These are phyloP conservation scores for Aplysina aerophoba DNA, from an alignment of 37 sponge, comb jelly and placozoan genomes.

Conservation along the genomic window DNA sequence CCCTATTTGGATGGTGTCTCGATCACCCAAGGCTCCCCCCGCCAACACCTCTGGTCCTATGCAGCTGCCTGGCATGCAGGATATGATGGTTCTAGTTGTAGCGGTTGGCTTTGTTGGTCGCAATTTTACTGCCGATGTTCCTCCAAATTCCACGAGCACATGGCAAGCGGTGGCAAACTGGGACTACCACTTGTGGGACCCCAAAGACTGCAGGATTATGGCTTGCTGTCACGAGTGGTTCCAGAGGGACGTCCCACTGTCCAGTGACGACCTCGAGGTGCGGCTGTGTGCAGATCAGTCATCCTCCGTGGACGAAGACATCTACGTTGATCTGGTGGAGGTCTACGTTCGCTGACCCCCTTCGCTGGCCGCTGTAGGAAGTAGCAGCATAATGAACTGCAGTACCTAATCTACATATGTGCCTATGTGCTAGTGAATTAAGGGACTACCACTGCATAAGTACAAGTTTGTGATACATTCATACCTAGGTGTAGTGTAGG, in stretches of 20 bases:
- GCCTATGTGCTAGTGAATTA: no score
- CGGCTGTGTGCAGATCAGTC: not conserved
- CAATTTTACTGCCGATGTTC: not conserved
- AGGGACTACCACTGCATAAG: no score
- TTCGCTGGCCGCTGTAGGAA: no score
- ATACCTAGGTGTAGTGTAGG: no score
- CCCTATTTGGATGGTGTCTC: not conserved
- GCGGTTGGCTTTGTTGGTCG: not conserved
- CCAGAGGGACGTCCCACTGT: not conserved
- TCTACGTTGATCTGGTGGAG: conserved; percentile 9
- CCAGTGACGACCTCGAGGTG: conserved; percentile 1
- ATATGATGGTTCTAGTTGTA: not conserved
- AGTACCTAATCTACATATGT: no score
- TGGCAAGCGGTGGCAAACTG: not conserved
- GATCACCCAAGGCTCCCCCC: not conserved
- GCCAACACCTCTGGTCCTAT: not conserved
- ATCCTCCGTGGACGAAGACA: not conserved
- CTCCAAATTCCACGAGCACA: not conserved
- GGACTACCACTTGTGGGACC: conserved; percentile 4
- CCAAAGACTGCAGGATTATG: not conserved
- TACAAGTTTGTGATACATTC: no score
- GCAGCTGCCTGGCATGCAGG: no score
- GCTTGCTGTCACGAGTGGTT: not conserved
- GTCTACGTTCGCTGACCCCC: no score
- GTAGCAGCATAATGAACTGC: no score